Base-by-base conservation (phyloP, 1,140 invertebrate genomes). In the Aculops lycopersici region DNA sequence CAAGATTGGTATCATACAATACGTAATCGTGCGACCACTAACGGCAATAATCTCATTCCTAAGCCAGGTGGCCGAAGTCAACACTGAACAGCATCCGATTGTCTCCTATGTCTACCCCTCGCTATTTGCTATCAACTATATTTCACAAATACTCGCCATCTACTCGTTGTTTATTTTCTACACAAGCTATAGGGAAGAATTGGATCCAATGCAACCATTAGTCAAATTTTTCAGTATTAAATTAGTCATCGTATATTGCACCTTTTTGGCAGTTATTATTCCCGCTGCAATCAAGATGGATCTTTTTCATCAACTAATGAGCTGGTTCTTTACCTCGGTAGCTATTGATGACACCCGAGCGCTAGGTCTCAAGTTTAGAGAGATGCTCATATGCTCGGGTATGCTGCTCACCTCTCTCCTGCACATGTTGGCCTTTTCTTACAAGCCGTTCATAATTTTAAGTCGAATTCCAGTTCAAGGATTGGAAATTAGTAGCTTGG, bases 191-290 rank as follows among this genome's bases (percentile, higher is more conserved):
- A 68, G 68, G 49, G 65, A 72, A 45, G 77, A 86, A 57, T 57
- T 92, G 4, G 67, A 69, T 47, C 80, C 81, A 15, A 83, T 92
- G 71, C 74, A 74, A 51, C 83, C 84, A 4, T 65, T 94, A 47
- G 74, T 76, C 42, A 92, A 94, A 59, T 92, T 92, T 60, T 60
- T 92, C n/a, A 90, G 84, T 55, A 88, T 94, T 44, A 94, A 94
- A 64, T 75, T 79, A 51, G 84, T 94, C 41, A 79, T 94, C 13
- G 92, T 94, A 61, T 81, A 90, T 51, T 88, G 83, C 41, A 92
- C 92, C 60, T 90, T 88, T 58, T 83, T 90, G 70, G 72, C 76
- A 41, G 74, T 88, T 18, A 55, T 83, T 14, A 80, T 92, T 43
- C 72, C 77, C 49, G 64, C 79, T 45, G 59, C 88, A 47, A 77